Evolutionary conservation across 1,140 invertebrate genomes (phyloP).

Genomic region (Drosophila mayri): DNA sequence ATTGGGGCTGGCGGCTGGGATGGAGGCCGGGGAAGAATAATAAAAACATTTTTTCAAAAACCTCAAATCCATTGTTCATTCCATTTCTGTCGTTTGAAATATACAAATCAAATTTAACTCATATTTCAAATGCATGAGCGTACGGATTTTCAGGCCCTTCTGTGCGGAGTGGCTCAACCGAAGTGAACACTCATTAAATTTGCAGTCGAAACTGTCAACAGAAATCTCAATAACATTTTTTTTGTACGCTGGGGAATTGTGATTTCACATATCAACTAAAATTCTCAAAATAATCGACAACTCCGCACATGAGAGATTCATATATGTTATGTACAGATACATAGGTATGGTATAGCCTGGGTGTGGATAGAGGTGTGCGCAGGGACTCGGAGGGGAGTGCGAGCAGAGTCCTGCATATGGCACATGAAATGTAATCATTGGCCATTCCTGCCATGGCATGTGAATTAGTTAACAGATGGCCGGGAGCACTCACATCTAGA

Average conservation of each 20-base stretch:
- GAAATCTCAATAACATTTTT: slow-evolving; percentile 54
- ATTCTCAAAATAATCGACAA: slow-evolving; percentile 40
- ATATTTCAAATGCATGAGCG: slow-evolving; percentile 40
- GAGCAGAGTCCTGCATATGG: slow-evolving; percentile 31
- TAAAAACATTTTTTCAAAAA: slow-evolving; percentile 31
- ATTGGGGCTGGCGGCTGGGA: background rate
- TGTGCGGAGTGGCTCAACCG: slow-evolving; percentile 32
- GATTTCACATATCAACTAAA: slow-evolving; percentile 55
- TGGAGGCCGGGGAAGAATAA: background rate
- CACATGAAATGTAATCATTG: slow-evolving; percentile 53
- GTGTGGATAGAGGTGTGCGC: background rate
- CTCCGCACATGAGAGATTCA: slow-evolving; percentile 20
- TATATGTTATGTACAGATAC: slow-evolving; percentile 1
- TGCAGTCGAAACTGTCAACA: slow-evolving; percentile 54
- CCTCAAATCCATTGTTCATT: slow-evolving; percentile 32
- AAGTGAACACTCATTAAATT: slow-evolving; percentile 55
- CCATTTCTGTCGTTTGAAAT: slow-evolving; percentile 34
- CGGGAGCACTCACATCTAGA: slow-evolving; percentile 27
- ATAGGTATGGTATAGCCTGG: background rate
- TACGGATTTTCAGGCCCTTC: slow-evolving; percentile 17
- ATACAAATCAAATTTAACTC: slow-evolving; percentile 46
- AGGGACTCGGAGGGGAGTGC: background rate
- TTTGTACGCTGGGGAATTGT: slow-evolving; percentile 41
- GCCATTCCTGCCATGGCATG: slow-evolving; percentile 46
- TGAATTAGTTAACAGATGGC: slow-evolving; percentile 58